A percentile compares a stretch with the other conserved stretches of the same genome.
phyloP scores from a whole-genome alignment of 2,113 vertebrate species.

The Odontesthes bonariensis region DNA sequence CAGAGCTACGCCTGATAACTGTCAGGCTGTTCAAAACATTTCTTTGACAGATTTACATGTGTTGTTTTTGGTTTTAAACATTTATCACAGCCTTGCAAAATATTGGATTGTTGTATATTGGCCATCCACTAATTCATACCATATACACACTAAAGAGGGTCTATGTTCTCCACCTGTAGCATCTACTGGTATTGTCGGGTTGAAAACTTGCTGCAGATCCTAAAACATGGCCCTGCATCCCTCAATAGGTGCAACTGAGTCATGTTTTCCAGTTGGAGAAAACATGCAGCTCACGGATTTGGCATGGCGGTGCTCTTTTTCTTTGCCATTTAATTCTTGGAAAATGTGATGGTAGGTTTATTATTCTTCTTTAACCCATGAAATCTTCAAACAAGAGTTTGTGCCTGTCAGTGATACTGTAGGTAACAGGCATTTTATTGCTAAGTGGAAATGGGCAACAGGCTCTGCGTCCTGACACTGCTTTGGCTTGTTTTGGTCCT shows the following conservation, averaged over 20 bases:
- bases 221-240: neutral
- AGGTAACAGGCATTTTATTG: slow-evolving; percentile 37
- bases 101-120: too few species aligned
- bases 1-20: slow-evolving; percentile 6
- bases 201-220: neutral
- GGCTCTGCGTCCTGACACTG: neutral
- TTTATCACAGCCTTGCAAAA: too few species aligned
- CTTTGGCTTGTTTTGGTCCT: slow-evolving; percentile 27
- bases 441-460: slow-evolving; percentile 23
- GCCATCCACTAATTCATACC: too few species aligned
- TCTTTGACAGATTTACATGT: slow-evolving; percentile 10
- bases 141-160: neutral
- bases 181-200: neutral
- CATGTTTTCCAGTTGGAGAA: slow-evolving; percentile 66
- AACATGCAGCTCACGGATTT: slow-evolving; percentile 51
- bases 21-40: slow-evolving; percentile 12
- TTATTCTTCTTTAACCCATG: slow-evolving; percentile 40
- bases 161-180: slow-evolving; percentile 7
- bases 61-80: neutral
- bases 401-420: slow-evolving; percentile 28
- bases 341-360: slow-evolving; percentile 66
- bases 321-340: slow-evolving; percentile 57
- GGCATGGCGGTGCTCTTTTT: slow-evolving; percentile 35
- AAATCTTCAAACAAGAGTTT: slow-evolving; percentile 35
- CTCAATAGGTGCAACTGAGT: slow-evolving; percentile 54